phyloP scores from a whole-genome alignment of 2,888 invertebrate genomes.

The Drosophila flavopinicola region DNA sequence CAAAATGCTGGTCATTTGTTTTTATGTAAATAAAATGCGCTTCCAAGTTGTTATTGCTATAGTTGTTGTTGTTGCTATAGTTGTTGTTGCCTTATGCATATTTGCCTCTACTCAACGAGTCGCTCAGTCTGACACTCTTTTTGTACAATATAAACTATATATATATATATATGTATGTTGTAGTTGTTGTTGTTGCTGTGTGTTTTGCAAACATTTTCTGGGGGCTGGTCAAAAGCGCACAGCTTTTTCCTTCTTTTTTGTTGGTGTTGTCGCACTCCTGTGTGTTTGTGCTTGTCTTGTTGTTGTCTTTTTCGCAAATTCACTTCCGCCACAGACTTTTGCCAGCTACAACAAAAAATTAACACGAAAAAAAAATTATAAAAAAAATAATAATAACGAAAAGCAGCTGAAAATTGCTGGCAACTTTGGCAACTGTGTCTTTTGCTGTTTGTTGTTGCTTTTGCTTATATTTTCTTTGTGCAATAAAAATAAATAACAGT shows the following conservation, averaged over 20 bases:
- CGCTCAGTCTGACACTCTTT: constrained; percentile 61
- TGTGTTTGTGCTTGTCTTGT: constrained; percentile 15
- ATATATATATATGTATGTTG: constrained; percentile 14
- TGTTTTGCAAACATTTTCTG: constrained; percentile 53
- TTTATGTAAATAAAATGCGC: constrained; percentile 78
- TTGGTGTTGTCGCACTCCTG: constrained; percentile 10
- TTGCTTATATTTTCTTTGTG: constrained; percentile 64
- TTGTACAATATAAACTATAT: constrained; percentile 36
- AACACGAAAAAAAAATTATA: constrained; percentile 27
- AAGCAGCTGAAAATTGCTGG: constrained; percentile 68
- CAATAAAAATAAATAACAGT: constrained; percentile 78
- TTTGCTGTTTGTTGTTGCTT: constrained; percentile 15
- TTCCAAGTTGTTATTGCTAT: constrained; percentile 57
- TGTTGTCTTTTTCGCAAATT: constrained; percentile 68
- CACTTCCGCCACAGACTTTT: constrained; percentile 70
- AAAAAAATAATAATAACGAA: constrained; percentile 44
- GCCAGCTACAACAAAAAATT: constrained; percentile 50
- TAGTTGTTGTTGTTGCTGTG: constrained; percentile 9
- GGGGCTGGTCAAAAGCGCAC: constrained; percentile 65
- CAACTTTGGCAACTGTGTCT: constrained; percentile 51
- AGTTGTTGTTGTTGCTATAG: constrained; percentile 33
- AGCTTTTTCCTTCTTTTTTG: constrained; percentile 54
- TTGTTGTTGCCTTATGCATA: constrained; percentile 47
- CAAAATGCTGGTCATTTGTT: constrained; percentile 78
- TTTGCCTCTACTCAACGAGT: constrained; percentile 56